These are phyloP conservation scores for Sipha flava DNA, from an alignment of 1,140 invertebrate species.

Conservation along the genomic window DNA sequence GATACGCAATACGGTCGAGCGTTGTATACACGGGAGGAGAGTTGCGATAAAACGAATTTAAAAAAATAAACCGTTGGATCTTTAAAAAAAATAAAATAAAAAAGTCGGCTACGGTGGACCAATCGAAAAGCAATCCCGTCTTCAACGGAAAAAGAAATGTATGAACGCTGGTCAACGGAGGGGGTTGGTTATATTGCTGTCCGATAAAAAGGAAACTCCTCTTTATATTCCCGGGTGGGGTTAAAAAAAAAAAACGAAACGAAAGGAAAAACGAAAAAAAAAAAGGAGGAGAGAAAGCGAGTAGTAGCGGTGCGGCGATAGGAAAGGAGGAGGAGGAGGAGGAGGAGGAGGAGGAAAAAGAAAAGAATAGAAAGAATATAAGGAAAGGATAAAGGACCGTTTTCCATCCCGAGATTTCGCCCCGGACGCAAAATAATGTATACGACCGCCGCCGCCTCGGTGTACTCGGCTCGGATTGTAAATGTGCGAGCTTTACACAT, in stretches of 20 bases:
- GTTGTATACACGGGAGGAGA: not conserved
- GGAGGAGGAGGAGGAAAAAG: not conserved
- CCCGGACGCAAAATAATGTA: slow-evolving; percentile 25
- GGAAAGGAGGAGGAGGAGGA: not conserved
- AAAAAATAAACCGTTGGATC: not conserved
- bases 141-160: not conserved
- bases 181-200: not conserved
- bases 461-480: not conserved
- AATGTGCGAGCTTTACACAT: slow-evolving; percentile 27
- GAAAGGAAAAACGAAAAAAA: not conserved
- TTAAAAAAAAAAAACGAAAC: not conserved
- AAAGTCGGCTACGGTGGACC: not conserved
- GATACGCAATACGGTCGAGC: too few relatives aligned
- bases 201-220: slow-evolving; percentile 26
- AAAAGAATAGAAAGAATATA: not conserved
- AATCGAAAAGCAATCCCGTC: not conserved
- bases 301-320: too few relatives aligned
- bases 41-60: not conserved
- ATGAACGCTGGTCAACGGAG: not conserved
- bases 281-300: not conserved
- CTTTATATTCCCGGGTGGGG: not conserved
- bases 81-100: not conserved
- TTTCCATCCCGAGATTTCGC: slow-evolving; percentile 28
- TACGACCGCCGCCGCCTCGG: not conserved
- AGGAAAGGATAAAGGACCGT: slow-evolving; percentile 27